These are phyloP conservation scores for Spea bombifrons DNA, from an alignment of 2,113 vertebrate species.

Conservation along the genomic window DNA sequence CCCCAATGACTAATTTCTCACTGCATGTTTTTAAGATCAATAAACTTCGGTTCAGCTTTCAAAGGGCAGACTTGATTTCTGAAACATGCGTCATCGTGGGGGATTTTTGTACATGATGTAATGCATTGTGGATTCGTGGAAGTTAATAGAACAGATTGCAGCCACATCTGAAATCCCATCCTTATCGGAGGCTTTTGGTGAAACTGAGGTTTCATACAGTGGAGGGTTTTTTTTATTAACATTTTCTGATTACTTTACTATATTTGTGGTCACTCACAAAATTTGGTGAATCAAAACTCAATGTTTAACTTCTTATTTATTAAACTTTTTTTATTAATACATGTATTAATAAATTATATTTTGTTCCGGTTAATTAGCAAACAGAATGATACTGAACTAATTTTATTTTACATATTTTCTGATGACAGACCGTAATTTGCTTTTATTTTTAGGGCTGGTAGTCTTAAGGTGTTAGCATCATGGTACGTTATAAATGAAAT, in stretches of 20 bases:
- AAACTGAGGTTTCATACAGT: not conserved
- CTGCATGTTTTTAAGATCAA: slow-evolving; percentile 34
- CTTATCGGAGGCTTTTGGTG: not conserved
- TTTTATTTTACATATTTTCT: too few species aligned
- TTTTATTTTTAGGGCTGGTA: too few species aligned
- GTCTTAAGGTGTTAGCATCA: too few species aligned
- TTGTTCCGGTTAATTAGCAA: too few species aligned
- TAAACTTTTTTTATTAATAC: too few species aligned
- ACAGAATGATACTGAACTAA: too few species aligned
- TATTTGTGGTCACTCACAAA: not conserved
- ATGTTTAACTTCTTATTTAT: too few species aligned
- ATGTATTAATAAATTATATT: too few species aligned
- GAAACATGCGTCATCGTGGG: slow-evolving; percentile 17
- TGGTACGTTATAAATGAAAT: too few species aligned
- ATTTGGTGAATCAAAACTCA: not conserved
- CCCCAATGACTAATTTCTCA: slow-evolving; percentile 27
- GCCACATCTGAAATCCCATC: not conserved
- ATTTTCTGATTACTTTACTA: not conserved
- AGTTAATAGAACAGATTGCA: slow-evolving; percentile 22
- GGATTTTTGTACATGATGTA: slow-evolving; percentile 28
- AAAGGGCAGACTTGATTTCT: slow-evolving; percentile 18
- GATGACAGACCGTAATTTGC: too few species aligned
- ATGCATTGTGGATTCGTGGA: not conserved
- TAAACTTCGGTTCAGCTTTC: slow-evolving; percentile 21
- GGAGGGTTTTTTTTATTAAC: not conserved